These are phyloP conservation scores for Himalopsyche kuldschensis DNA, from an alignment of 2,888 invertebrate species.

Conservation along the genomic window DNA sequence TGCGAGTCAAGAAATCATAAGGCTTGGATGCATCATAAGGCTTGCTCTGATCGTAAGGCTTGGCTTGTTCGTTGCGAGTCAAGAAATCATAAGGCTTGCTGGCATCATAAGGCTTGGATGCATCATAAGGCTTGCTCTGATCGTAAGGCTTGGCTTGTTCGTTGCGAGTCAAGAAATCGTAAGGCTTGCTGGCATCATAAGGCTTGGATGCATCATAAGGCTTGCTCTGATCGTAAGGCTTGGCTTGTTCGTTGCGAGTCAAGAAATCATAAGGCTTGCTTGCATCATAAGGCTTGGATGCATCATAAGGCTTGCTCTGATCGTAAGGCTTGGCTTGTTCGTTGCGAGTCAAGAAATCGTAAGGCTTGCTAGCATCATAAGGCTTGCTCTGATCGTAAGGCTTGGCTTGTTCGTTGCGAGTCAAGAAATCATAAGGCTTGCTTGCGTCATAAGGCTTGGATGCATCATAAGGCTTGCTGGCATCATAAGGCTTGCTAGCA, in stretches of 20 bases:
- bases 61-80: too few species aligned
- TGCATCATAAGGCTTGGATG: conserved; percentile 13
- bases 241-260: background rate
- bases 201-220: conserved; percentile 15
- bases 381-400: conserved; percentile 8
- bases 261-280: conserved; percentile 13
- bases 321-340: conserved; percentile 14
- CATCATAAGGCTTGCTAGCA: conserved; percentile 11
- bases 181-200: conserved; percentile 17
- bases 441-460: conserved; percentile 7
- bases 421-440: conserved; percentile 6
- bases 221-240: conserved; percentile 17
- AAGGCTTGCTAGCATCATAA: conserved; percentile 11
- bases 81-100: conserved; percentile 8
- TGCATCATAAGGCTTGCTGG: conserved; percentile 12
- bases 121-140: background rate
- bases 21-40: background rate
- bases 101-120: conserved; percentile 3
- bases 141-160: conserved; percentile 14
- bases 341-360: background rate
- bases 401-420: too few species aligned
- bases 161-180: too few species aligned
- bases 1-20: too few species aligned
- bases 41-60: background rate
- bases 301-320: conserved; percentile 14